Conservation (phyloP, 1,140 invertebrate genomes). For the Brachionus paranguensis region DNA sequence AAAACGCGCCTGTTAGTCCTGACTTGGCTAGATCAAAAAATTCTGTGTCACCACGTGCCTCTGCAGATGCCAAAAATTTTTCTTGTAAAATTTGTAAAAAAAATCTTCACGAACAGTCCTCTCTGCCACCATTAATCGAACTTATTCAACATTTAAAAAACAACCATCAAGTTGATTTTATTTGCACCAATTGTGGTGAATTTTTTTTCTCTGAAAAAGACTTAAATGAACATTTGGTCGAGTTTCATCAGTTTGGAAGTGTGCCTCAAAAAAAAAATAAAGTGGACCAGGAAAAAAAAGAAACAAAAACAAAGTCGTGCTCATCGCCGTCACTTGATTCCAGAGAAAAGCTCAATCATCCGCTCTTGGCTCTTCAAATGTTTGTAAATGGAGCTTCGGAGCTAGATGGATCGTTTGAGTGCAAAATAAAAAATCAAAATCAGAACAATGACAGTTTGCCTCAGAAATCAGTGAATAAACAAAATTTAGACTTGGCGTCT, state of each 20-base stretch:
- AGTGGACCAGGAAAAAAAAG: background rate
- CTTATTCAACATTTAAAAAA: constrained; percentile 29
- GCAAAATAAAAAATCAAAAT: background rate
- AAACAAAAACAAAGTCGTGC: background rate
- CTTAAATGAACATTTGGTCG: background rate
- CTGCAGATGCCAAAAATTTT: background rate
- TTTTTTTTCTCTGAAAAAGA: background rate
- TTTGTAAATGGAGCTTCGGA: background rate
- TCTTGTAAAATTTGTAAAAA: constrained; percentile 30
- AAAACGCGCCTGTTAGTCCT: background rate
- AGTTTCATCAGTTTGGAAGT: background rate
- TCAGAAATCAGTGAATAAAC: background rate
- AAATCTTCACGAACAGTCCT: background rate
- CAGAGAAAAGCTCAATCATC: background rate
- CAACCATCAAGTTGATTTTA: background rate
- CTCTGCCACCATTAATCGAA: background rate
- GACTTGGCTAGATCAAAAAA: background rate
- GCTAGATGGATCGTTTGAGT: background rate
- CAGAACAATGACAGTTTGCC: background rate
- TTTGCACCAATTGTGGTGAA: constrained; percentile 30
- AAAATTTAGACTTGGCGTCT: background rate
- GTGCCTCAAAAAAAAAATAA: background rate
- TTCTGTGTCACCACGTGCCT: background rate
- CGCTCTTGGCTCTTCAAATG: constrained; percentile 26
- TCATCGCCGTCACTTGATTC: background rate